Evolutionary conservation across 2,113 vertebrate species (phyloP), one percentile per base, ranked within the genome.

Genomic region (Enhydra lutris): DNA sequence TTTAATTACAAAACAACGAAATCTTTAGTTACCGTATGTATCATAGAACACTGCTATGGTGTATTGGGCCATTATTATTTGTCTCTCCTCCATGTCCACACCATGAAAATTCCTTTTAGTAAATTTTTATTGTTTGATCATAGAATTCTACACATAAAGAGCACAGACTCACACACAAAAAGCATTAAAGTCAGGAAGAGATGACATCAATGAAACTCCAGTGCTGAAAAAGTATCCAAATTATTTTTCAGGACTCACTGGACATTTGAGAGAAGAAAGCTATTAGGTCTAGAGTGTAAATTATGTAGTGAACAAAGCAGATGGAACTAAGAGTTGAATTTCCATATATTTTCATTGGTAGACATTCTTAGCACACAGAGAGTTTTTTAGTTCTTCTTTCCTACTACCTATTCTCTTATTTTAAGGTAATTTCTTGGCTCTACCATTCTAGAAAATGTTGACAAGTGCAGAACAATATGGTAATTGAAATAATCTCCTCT

Each of bases 1-100:
- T 97, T 97, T 97, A 96, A 97, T 98, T 92, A 86, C 29, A 89
- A 97, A 97, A 83, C 74, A 95, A 88, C 93, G 34, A 97, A 74
- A 94, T 97, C 52, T 97, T 89, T 59, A 97, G 81, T 57, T 95
- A 12, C 31, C 42, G 73, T 69, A 34, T 2, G 0, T 80, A 76
- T 47, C 52, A 52, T 90, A 45, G 94, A 95, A 89, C 5, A 73
- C 21, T 91, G 20, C n/a, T 95, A 86, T 9, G 21, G 76, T 79
- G 0, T 61, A 78, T 24, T 42, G 13, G 26, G 3, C 4, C 20
- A 52, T 73, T 71, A 88, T 26, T 91, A 63, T 74, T 91, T 95
- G 45, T 78, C 24, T 92, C 23, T 89, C 52, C 20, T 6, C 31
- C 13, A 87, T 89, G 18, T 85, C 31, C 14, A 45, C 17, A 84